Percentiles rank a stretch among this genome's conserved stretches.
These are phyloP conservation scores for Cheilosia variabilis DNA, from an alignment of 2,888 invertebrate genomes.

Conservation along the genomic window DNA sequence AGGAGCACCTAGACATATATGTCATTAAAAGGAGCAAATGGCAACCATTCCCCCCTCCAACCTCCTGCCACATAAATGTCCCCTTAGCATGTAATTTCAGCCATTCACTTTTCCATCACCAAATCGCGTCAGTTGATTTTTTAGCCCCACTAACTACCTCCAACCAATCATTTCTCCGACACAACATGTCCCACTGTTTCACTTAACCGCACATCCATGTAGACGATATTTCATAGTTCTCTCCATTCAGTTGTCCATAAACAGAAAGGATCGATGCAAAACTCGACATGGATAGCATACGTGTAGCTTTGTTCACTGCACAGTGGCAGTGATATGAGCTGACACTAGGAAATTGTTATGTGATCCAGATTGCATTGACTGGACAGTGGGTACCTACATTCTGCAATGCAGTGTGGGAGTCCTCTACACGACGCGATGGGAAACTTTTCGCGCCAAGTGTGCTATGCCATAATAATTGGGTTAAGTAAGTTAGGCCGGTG, in stretches of 20 bases:
- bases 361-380: constrained; percentile 59
- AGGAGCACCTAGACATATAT: too few relatives aligned
- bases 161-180: constrained; percentile 38
- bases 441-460: constrained; percentile 32
- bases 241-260: constrained; percentile 48
- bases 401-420: constrained; percentile 49
- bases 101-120: neutral
- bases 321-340: constrained; percentile 37
- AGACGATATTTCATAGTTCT: constrained; percentile 38
- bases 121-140: constrained; percentile 32
- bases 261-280: constrained; percentile 48
- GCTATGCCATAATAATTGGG: constrained; percentile 46
- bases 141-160: constrained; percentile 9
- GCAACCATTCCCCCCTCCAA: too few relatives aligned
- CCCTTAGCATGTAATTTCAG: neutral
- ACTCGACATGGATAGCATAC: constrained; percentile 6
- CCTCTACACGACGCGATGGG: constrained; percentile 57
- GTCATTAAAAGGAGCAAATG: too few relatives aligned
- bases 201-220: constrained; percentile 19
- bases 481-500: constrained; percentile 51
- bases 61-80: too few relatives aligned
- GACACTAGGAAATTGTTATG: constrained; percentile 71
- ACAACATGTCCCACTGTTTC: constrained; percentile 37
- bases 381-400: constrained; percentile 31
- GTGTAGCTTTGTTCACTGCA: neutral